Percentiles rank a stretch among this genome's conserved stretches.
These are phyloP conservation scores for Troides aeacus DNA, from an alignment of 2,888 invertebrate species.

Conservation along the genomic window DNA sequence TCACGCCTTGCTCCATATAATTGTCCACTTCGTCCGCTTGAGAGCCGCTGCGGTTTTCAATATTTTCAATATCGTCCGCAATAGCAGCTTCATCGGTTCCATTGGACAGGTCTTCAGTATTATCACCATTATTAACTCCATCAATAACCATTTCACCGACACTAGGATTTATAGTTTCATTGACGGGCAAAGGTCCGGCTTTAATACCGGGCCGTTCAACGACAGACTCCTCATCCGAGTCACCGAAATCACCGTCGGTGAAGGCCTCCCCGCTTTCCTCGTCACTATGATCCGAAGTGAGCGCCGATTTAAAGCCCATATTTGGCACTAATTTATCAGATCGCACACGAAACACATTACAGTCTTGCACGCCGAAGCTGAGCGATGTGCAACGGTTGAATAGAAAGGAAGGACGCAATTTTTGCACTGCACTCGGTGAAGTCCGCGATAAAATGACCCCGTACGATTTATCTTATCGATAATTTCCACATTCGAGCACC, in stretches of 20 bases:
- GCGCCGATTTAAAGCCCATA: constrained; percentile 62
- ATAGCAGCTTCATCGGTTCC: constrained; percentile 22
- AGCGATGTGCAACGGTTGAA: constrained; percentile 39
- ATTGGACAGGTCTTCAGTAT: constrained; percentile 31
- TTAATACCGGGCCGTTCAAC: constrained; percentile 47
- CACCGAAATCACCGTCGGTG: constrained; percentile 72
- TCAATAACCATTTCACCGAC: not conserved
- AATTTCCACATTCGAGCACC: constrained; percentile 55
- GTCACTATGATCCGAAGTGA: constrained; percentile 66
- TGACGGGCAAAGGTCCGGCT: constrained; percentile 48
- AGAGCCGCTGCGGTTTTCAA: constrained; percentile 15
- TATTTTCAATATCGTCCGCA: not conserved
- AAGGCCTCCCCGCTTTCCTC: constrained; percentile 71
- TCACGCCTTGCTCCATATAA: constrained; percentile 38
- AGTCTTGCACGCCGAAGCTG: not conserved
- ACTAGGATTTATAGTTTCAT: constrained; percentile 60
- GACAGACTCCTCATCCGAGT: constrained; percentile 62
- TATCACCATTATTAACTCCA: constrained; percentile 9
- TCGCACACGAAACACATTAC: not conserved
- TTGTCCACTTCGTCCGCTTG: constrained; percentile 18
- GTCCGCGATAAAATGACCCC: constrained; percentile 51
- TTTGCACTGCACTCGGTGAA: constrained; percentile 44
- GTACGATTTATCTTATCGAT: constrained; percentile 65
- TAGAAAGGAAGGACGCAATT: constrained; percentile 62
- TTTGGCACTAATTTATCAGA: constrained; percentile 34